These are phyloP conservation scores for Pachycephala philippinensis DNA, from an alignment of 2,113 vertebrate genomes.

Conservation along the genomic window DNA sequence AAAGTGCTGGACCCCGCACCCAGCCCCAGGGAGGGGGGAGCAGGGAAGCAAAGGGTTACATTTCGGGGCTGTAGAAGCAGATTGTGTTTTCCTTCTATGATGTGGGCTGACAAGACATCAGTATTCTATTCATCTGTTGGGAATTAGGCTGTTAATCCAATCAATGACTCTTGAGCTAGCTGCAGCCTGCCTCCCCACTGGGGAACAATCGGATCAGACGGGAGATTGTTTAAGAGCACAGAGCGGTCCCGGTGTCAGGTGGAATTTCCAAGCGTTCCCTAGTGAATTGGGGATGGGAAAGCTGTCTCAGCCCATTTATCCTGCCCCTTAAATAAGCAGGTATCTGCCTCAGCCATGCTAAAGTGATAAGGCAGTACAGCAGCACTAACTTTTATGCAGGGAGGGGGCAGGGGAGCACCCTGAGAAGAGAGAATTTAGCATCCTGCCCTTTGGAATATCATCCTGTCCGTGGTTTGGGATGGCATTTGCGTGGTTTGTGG, in stretches of 20 bases:
- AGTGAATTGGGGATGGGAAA: conserved; percentile 77
- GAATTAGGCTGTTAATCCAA: conserved; percentile 99
- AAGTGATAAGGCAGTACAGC: conserved; percentile 65
- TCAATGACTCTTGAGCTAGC: conserved; percentile 89
- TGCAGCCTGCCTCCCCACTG: conserved; percentile 86
- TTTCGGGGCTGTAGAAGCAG: conserved; percentile 76
- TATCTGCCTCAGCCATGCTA: conserved; percentile 69
- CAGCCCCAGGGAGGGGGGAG: not conserved
- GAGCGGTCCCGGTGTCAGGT: conserved; percentile 78
- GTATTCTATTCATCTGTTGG: conserved; percentile 92
- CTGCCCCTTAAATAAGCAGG: conserved; percentile 79
- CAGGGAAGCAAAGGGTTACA: conserved; percentile 69
- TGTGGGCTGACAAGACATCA: conserved; percentile 88
- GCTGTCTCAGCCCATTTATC: conserved; percentile 79
- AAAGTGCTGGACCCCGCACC: not conserved
- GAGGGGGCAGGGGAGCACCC: conserved; percentile 26
- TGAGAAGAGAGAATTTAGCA: not conserved
- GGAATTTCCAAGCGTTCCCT: conserved; percentile 80
- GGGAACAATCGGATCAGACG: conserved; percentile 88
- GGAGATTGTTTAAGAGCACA: conserved; percentile 83
- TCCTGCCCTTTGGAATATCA: not conserved
- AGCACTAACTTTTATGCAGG: conserved; percentile 57
- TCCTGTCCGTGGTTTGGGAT: not conserved
- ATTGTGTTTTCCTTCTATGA: conserved; percentile 84
- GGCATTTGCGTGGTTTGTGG: fast-evolving